Percentiles rank a stretch among this genome's conserved stretches.
These are phyloP conservation scores for Danaus melanippus DNA, from an alignment of 1,140 invertebrate genomes.

Conservation along the genomic window DNA sequence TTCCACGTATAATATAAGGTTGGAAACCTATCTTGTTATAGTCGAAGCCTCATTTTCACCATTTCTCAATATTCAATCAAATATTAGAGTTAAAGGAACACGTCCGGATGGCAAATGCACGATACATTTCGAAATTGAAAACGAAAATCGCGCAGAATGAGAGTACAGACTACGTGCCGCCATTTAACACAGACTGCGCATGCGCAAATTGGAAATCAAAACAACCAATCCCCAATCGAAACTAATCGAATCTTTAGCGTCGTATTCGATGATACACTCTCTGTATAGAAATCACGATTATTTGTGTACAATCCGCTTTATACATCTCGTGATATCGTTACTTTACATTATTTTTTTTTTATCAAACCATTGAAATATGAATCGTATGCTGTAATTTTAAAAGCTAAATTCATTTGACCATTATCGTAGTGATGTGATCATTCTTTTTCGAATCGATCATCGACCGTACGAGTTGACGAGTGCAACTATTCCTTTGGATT, in stretches of 20 bases:
- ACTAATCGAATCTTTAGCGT: constrained; percentile 64
- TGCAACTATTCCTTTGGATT: constrained; percentile 70
- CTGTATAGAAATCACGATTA: constrained; percentile 65
- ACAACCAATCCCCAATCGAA: constrained; percentile 64
- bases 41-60: neutral
- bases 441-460: constrained; percentile 24
- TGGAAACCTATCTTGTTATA: no score
- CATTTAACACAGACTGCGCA: constrained; percentile 66
- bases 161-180: constrained; percentile 58
- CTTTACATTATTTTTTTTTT: constrained; percentile 17
- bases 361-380: constrained; percentile 1
- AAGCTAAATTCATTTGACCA: neutral
- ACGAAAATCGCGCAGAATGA: constrained; percentile 53
- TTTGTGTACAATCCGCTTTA: constrained; percentile 36
- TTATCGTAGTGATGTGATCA: neutral
- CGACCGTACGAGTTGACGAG: constrained; percentile 32
- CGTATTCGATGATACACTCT: constrained; percentile 65
- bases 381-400: constrained; percentile 1
- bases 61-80: constrained; percentile 20
- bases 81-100: constrained; percentile 27
- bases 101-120: constrained; percentile 15
- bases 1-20: no score
- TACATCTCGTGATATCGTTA: constrained; percentile 19
- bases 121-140: constrained; percentile 46
- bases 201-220: constrained; percentile 71